phyloP scores from a whole-genome alignment of 2,113 vertebrate species.

The Romanogobio albipinnatus region DNA sequence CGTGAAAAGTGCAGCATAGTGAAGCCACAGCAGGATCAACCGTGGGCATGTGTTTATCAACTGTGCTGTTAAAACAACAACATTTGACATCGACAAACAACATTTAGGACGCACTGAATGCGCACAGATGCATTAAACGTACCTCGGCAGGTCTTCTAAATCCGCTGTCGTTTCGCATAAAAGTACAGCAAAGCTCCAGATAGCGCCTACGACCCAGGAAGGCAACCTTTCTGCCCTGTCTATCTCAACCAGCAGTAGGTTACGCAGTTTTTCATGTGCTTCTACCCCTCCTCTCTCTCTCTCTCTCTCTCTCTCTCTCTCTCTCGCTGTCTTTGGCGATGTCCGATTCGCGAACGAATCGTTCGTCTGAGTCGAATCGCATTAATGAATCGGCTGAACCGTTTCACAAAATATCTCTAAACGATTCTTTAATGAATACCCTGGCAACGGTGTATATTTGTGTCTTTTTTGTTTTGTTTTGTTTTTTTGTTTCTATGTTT shows the following conservation, averaged over 20 bases:
- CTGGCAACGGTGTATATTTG: too few species aligned
- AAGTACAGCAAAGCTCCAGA: conserved; percentile 61
- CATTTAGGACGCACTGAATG: background rate
- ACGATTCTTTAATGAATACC: background rate
- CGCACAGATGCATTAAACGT: conserved; percentile 32
- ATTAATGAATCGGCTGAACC: background rate
- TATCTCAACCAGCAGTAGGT: conserved; percentile 68
- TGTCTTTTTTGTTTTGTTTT: too few species aligned
- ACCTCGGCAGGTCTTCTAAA: conserved; percentile 65
- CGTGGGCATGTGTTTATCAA: conserved; percentile 69
- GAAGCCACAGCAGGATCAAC: background rate
- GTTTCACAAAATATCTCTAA: background rate
- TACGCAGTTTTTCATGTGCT: conserved; percentile 61
- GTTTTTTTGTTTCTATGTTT: too few species aligned
- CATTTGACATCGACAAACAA: conserved; percentile 23
- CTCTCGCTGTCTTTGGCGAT: conserved; percentile 22
- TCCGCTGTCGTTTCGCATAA: conserved; percentile 66
- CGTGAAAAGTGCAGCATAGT: background rate
- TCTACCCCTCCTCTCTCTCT: conserved; percentile 46
- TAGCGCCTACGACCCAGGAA: conserved; percentile 57
- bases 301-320: conserved; percentile 50
- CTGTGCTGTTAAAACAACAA: conserved; percentile 46
- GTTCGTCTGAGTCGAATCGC: conserved; percentile 3
- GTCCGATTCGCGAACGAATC: background rate
- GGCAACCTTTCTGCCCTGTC: conserved; percentile 57